A percentile compares a stretch with the other conserved stretches of the same genome.
Conservation (phyloP, 2,113 vertebrate genomes). For the Dasyornis broadbenti region DNA sequence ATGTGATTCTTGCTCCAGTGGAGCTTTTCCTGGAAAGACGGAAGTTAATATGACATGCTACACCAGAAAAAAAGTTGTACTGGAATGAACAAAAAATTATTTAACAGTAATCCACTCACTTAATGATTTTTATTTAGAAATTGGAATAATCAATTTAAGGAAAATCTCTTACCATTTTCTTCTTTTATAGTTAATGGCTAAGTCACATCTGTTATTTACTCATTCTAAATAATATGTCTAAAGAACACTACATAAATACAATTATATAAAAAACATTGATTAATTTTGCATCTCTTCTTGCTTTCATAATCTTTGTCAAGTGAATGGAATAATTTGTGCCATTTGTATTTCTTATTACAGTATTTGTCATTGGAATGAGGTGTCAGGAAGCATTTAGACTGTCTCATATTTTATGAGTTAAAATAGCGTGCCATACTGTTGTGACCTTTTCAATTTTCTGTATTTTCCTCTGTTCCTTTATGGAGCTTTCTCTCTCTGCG, state of each 20-base stretch:
- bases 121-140: conserved; percentile 31
- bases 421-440: background rate
- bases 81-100: background rate
- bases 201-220: background rate
- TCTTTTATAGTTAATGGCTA: background rate
- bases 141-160: conserved; percentile 1
- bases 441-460: conserved; percentile 31
- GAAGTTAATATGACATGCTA: background rate
- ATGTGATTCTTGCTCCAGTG: conserved; percentile 27
- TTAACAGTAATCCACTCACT: background rate
- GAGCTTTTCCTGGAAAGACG: conserved; percentile 1
- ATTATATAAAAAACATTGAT: background rate
- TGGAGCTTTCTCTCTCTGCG: background rate
- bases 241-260: background rate
- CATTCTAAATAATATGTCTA: background rate
- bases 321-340: conserved; percentile 29
- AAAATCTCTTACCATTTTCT: background rate
- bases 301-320: conserved; percentile 36
- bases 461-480: background rate
- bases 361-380: conserved; percentile 44
- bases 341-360: conserved; percentile 16
- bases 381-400: conserved; percentile 18
- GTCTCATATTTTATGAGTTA: background rate
- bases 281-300: conserved; percentile 19
- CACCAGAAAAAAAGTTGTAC: background rate